These are phyloP conservation scores for Polyploca ridens DNA, from an alignment of 2,888 invertebrate genomes.

Conservation along the genomic window DNA sequence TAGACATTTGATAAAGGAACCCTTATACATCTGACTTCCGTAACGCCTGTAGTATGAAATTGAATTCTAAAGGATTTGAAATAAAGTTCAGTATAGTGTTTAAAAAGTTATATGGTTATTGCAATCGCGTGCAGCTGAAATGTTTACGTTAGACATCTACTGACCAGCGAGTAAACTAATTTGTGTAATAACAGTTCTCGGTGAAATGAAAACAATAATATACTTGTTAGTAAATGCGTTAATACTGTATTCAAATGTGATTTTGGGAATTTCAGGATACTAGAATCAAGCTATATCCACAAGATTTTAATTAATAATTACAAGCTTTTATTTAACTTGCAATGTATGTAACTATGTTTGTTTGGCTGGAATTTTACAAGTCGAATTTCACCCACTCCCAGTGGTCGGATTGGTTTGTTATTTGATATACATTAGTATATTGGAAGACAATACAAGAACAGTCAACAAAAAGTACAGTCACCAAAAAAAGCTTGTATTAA, in stretches of 20 bases:
- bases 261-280: conserved; percentile 3
- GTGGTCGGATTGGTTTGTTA: no score
- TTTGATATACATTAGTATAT: no score
- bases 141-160: conserved; percentile 32
- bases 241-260: neutral
- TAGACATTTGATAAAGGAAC: neutral
- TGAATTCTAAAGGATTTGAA: neutral
- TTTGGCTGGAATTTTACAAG: no score
- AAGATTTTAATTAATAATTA: no score
- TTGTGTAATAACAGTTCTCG: conserved; percentile 23
- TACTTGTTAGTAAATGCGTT: neutral
- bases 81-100: neutral
- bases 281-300: no score
- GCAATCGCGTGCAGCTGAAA: conserved; percentile 45
- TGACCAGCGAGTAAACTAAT: conserved; percentile 34
- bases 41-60: neutral
- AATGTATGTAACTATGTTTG: no score
- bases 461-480: no score
- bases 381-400: no score
- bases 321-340: no score
- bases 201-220: conserved; percentile 6
- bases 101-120: conserved; percentile 28
- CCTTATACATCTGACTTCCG: neutral
- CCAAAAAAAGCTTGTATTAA: no score
- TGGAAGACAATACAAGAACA: no score